These are phyloP conservation scores for Acanthosoma haemorrhoidale DNA, from an alignment of 2,888 invertebrate species.

Conservation along the genomic window DNA sequence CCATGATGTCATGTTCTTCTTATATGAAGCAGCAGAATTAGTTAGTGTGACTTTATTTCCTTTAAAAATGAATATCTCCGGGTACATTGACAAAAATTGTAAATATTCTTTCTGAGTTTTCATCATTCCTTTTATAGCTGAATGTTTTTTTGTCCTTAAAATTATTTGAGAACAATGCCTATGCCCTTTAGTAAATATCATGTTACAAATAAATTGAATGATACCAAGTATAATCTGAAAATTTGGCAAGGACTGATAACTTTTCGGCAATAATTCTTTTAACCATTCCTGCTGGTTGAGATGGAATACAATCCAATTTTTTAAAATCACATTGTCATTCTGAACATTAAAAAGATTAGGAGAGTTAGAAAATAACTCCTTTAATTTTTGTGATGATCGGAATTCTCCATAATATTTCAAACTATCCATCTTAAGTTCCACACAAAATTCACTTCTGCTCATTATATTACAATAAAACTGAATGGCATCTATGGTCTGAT, in stretches of 20 bases:
- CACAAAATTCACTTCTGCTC: too few species aligned
- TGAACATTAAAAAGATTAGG: neutral
- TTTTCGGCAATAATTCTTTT: neutral
- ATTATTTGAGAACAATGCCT: too few species aligned
- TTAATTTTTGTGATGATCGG: too few species aligned
- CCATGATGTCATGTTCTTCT: neutral
- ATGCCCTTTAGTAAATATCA: neutral
- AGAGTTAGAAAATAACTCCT: neutral
- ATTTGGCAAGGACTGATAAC: neutral
- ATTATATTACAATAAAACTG: too few species aligned
- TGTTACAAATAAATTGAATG: neutral
- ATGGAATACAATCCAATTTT: neutral
- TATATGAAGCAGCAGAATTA: neutral
- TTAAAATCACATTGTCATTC: neutral
- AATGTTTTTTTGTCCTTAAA: too few species aligned
- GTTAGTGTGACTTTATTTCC: neutral
- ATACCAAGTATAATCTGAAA: too few species aligned
- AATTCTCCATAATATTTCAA: too few species aligned
- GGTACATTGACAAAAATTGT: neutral
- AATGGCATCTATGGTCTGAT: too few species aligned
- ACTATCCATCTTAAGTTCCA: too few species aligned
- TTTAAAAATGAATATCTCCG: neutral
- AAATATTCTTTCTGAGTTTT: neutral
- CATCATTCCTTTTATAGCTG: neutral
- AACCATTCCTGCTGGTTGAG: neutral